Percentiles rank a stretch among this genome's conserved stretches.
phyloP scores from a whole-genome alignment of 2,113 vertebrate species.

The Caranx melampygus region DNA sequence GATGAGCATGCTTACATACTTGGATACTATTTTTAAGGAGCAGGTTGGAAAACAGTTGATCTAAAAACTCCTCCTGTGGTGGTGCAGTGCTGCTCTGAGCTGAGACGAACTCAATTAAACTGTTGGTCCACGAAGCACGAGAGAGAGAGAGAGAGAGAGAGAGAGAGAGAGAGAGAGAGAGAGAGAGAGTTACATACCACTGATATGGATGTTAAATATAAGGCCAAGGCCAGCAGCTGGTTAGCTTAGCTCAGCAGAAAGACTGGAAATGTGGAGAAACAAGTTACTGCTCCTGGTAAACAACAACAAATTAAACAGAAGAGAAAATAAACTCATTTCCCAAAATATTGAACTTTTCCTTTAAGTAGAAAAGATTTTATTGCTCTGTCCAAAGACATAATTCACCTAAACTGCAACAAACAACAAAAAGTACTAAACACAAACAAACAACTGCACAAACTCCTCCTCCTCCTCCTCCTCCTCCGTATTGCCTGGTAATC shows the following conservation, averaged over 20 bases:
- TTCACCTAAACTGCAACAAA: neutral
- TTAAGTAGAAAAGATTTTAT: neutral
- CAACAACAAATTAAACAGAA: neutral
- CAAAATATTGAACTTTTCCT: neutral
- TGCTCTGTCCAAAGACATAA: neutral
- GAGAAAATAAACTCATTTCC: neutral
- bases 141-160: neutral
- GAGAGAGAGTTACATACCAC: neutral
- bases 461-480: neutral
- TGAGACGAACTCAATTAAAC: constrained; percentile 2
- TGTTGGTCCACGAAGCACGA: neutral
- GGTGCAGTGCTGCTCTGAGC: neutral
- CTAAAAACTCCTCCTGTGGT: constrained; percentile 5
- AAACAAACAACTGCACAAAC: constrained; percentile 13
- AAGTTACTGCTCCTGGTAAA: no score
- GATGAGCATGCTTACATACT: neutral
- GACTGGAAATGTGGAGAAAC: neutral
- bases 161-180: neutral
- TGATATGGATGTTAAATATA: neutral
- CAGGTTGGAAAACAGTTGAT: constrained; percentile 28
- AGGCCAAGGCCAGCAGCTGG: neutral
- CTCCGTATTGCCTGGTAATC: neutral
- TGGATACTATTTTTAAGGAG: constrained; percentile 26
- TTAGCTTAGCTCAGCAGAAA: constrained; percentile 7
- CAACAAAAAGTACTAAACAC: neutral